Conservation (phyloP, 2,113 vertebrate genomes). For the Hippocampus guttulatus region DNA sequence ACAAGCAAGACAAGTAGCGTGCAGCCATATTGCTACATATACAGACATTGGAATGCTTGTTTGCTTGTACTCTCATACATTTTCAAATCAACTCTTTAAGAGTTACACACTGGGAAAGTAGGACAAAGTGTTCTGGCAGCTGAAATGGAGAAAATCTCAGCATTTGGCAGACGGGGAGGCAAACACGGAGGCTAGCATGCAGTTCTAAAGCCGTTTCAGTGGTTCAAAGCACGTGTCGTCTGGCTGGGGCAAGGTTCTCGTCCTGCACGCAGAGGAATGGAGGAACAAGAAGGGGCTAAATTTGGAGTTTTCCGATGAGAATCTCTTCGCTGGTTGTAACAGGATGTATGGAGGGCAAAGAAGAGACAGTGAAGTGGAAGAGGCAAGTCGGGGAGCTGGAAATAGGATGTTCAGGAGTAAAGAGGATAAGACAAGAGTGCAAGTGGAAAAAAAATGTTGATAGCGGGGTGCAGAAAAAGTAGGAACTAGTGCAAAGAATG, state of each 20-base stretch:
- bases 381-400: slow-evolving; percentile 14
- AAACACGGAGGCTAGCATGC: slow-evolving; percentile 35
- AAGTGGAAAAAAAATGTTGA: not conserved
- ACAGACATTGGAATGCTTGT: slow-evolving; percentile 19
- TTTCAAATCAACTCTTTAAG: slow-evolving; percentile 34
- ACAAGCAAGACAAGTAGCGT: slow-evolving; percentile 11
- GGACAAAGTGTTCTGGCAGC: slow-evolving; percentile 61
- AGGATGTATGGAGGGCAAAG: slow-evolving; percentile 3
- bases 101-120: slow-evolving; percentile 55
- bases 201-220: slow-evolving; percentile 35
- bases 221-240: slow-evolving; percentile 47
- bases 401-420: slow-evolving; percentile 34
- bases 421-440: slow-evolving; percentile 9
- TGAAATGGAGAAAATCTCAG: slow-evolving; percentile 60
- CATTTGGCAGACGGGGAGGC: slow-evolving; percentile 53
- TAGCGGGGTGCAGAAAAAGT: not conserved
- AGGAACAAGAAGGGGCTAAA: slow-evolving; percentile 24
- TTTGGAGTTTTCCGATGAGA: slow-evolving; percentile 25
- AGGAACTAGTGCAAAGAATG: slow-evolving; percentile 14
- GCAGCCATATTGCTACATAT: slow-evolving; percentile 11
- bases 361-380: slow-evolving; percentile 8
- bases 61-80: not conserved
- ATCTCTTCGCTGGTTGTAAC: slow-evolving; percentile 16
- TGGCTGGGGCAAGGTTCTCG: slow-evolving; percentile 26
- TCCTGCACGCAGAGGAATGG: slow-evolving; percentile 26